These are phyloP conservation scores for Onthophagus taurus DNA, from an alignment of 1,140 invertebrate genomes.

Conservation along the genomic window DNA sequence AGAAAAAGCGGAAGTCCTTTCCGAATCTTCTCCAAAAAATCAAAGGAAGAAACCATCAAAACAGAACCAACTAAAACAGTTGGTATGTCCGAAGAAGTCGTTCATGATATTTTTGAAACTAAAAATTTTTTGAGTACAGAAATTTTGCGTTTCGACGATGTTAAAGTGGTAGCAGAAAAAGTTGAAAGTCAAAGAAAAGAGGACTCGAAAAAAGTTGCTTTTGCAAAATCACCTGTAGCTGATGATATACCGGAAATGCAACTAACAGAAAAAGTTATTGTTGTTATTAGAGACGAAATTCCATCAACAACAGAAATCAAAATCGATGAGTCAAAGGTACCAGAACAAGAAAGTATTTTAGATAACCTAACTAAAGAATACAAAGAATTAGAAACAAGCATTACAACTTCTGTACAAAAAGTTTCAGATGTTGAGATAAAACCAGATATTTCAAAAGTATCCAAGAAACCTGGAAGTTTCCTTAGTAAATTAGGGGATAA, in stretches of 20 bases:
- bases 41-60: constrained; percentile 10
- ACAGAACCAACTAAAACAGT: background rate
- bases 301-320: background rate
- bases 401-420: too few species aligned
- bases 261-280: constrained; percentile 5
- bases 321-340: background rate
- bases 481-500: background rate
- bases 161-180: too few species aligned
- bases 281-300: constrained; percentile 9
- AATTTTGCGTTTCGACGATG: constrained; percentile 10
- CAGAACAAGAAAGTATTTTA: constrained; percentile 2
- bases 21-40: constrained; percentile 14
- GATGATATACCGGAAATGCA: constrained; percentile 1
- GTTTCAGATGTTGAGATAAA: background rate
- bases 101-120: constrained; percentile 22
- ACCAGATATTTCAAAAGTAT: background rate
- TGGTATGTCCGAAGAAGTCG: constrained; percentile 15
- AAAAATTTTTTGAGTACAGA: constrained; percentile 24
- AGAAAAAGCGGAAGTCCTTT: constrained; percentile 19
- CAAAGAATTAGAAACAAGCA: too few species aligned
- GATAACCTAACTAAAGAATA: background rate
- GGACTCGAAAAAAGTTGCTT: constrained; percentile 2
- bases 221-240: background rate
- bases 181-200: background rate
- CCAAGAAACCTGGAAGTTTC: background rate